phyloP scores from a whole-genome alignment of 92 coral and sea anemone species.

The Paragorgia papillata region DNA sequence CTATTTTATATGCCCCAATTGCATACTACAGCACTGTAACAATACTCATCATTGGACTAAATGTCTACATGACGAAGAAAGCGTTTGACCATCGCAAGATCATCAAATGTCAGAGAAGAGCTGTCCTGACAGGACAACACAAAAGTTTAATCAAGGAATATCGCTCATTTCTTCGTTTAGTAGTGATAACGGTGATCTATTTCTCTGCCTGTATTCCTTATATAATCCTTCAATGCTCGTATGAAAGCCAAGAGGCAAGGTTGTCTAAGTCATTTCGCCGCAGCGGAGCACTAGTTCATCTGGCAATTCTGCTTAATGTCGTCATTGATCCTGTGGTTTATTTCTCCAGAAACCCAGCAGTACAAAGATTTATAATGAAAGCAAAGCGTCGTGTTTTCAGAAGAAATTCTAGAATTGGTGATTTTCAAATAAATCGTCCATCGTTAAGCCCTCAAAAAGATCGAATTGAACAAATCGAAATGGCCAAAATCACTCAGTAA shows the following conservation, averaged over 20 bases:
- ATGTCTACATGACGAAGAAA: not conserved
- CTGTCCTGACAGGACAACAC: not conserved
- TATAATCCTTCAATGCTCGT: not conserved
- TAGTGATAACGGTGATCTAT: not conserved
- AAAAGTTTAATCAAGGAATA: not conserved
- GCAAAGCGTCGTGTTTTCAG: not conserved
- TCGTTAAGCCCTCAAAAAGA: too few species aligned
- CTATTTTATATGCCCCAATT: not conserved
- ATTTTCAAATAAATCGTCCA: too few species aligned
- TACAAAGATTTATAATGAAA: not conserved
- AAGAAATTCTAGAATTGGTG: too few species aligned
- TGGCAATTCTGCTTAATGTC: not conserved
- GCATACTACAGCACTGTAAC: not conserved
- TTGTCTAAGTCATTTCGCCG: not conserved
- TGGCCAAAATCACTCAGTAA: too few species aligned
- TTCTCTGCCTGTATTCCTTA: conserved; percentile 11
- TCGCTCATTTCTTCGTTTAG: conserved; percentile 5
- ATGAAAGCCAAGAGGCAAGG: not conserved
- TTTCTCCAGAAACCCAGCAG: not conserved
- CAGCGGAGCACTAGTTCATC: too few species aligned
- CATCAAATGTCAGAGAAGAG: not conserved
- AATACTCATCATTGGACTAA: not conserved
- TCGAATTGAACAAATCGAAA: too few species aligned
- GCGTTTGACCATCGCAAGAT: not conserved
- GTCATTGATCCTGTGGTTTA: conserved; percentile 4